These are phyloP conservation scores for Sialis lutaria DNA, from an alignment of 2,888 invertebrate species.

Conservation along the genomic window DNA sequence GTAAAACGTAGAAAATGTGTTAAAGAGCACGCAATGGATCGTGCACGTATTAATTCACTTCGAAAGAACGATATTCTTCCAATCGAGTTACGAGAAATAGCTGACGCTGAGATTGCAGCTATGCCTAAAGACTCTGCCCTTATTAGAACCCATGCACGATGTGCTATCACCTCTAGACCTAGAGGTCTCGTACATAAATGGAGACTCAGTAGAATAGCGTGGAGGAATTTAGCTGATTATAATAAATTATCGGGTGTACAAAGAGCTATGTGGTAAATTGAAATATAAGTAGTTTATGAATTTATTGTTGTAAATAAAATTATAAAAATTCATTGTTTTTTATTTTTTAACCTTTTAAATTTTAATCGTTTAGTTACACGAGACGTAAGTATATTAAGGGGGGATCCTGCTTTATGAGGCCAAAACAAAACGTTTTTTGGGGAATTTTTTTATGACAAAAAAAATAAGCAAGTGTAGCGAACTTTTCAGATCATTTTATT, in stretches of 20 bases:
- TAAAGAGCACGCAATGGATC: constrained; percentile 53
- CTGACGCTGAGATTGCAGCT: constrained; percentile 51
- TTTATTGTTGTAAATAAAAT: neutral
- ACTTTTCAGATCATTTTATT: too few relatives aligned
- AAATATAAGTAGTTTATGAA: neutral
- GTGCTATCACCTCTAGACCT: constrained; percentile 76
- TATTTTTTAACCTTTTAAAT: neutral
- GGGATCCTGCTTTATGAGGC: too few relatives aligned
- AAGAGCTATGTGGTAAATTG: constrained; percentile 74
- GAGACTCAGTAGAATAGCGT: constrained; percentile 80
- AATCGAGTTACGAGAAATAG: constrained; percentile 57
- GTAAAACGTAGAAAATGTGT: constrained; percentile 63
- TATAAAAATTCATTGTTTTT: neutral
- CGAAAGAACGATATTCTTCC: constrained; percentile 78
- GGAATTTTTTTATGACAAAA: too few relatives aligned
- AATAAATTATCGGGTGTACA: constrained; percentile 84
- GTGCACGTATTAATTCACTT: constrained; percentile 66
- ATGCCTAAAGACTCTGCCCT: constrained; percentile 59
- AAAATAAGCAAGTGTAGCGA: too few relatives aligned
- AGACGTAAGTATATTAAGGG: too few relatives aligned
- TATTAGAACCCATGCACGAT: constrained; percentile 52
- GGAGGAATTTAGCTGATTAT: constrained; percentile 82
- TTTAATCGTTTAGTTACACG: too few relatives aligned
- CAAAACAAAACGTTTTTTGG: too few relatives aligned
- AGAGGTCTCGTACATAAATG: constrained; percentile 64